A percentile compares a stretch with the other conserved stretches of the same genome.
phyloP scores from a whole-genome alignment of 2,113 vertebrate species.

The Lophura nycthemera region DNA sequence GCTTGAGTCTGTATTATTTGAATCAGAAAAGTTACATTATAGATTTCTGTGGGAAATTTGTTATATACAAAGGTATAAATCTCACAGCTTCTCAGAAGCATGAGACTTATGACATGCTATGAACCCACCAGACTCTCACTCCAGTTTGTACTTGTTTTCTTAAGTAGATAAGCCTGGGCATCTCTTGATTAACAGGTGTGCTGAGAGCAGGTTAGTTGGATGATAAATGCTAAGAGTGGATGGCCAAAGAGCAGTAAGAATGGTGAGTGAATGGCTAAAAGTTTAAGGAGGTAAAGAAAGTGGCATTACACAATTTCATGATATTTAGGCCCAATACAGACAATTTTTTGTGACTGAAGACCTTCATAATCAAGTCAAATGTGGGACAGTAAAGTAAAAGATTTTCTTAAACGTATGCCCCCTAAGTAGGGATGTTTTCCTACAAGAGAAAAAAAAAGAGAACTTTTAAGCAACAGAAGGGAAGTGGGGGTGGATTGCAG shows the following conservation, averaged over 20 bases:
- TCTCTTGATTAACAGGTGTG: not conserved
- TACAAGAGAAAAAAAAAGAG: not conserved
- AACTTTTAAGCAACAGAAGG: conserved; percentile 47
- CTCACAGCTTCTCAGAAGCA: not conserved
- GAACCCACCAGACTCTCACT: not conserved
- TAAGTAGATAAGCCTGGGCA: not conserved
- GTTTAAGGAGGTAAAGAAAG: not conserved
- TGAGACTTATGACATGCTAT: not conserved
- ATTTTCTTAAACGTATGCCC: not conserved
- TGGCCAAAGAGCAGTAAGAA: not conserved
- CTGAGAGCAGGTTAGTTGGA: not conserved
- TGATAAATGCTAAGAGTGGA: not conserved
- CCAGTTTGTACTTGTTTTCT: not conserved
- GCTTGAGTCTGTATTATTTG: not conserved
- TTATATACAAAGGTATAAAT: not conserved
- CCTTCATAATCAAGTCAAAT: not conserved
- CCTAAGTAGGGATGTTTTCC: conserved; percentile 15
- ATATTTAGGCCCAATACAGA: not conserved
- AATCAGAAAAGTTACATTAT: not conserved
- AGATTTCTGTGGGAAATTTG: not conserved
- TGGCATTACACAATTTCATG: not conserved
- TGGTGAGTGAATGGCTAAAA: not conserved
- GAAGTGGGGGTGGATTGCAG: conserved; percentile 41
- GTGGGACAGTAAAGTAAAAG: not conserved
- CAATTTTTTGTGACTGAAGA: not conserved